Conservation (phyloP, 1,140 invertebrate genomes). For the Wasmannia auropunctata region DNA sequence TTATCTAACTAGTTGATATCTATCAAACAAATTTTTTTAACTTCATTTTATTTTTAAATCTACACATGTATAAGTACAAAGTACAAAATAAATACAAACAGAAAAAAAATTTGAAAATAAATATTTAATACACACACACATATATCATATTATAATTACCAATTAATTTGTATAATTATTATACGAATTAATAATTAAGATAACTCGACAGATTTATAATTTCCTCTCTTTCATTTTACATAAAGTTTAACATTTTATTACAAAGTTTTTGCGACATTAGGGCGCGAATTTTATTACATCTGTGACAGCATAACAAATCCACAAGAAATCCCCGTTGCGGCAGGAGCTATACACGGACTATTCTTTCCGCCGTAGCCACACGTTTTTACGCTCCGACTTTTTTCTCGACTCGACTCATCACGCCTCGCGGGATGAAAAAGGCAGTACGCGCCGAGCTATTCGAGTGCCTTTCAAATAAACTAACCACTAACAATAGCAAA, state of each 20-base stretch:
- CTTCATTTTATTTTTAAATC: background rate
- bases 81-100: no score
- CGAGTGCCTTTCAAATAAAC: slow-evolving; percentile 45
- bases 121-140: background rate
- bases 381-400: slow-evolving; percentile 7
- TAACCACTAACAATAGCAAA: slow-evolving; percentile 30
- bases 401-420: slow-evolving; percentile 23
- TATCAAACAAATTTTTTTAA: background rate
- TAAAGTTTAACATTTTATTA: background rate
- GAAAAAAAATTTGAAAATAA: background rate
- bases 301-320: background rate
- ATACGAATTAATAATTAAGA: no score
- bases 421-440: background rate
- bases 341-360: background rate
- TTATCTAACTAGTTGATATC: no score
- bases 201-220: background rate
- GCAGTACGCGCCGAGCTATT: background rate
- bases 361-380: background rate
- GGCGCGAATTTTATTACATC: background rate
- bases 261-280: background rate
- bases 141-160: background rate
- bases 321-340: background rate
- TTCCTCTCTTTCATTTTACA: background rate
- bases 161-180: background rate
- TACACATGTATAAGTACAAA: background rate